Conservation (phyloP, 2,888 invertebrate genomes). For the Calephelis perditalis region DNA sequence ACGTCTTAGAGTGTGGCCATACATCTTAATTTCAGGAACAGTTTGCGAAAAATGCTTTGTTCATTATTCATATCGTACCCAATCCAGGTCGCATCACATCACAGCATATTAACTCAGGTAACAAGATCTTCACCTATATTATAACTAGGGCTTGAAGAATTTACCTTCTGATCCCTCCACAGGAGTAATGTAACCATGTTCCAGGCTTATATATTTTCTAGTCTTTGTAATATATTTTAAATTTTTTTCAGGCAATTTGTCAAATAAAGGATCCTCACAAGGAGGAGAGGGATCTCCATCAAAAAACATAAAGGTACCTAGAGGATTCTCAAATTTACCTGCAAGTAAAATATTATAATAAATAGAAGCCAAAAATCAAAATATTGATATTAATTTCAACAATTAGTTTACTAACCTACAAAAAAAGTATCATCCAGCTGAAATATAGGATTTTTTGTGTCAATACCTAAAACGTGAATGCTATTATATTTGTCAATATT, state of each 20-base stretch:
- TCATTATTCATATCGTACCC: too few relatives aligned
- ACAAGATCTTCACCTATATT: too few relatives aligned
- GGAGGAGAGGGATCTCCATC: conserved; percentile 76
- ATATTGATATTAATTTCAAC: background rate
- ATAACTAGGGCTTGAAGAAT: background rate
- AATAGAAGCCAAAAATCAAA: background rate
- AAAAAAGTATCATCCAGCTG: conserved; percentile 83
- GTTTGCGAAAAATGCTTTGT: too few relatives aligned
- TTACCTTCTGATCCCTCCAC: conserved; percentile 48
- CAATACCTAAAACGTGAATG: conserved; percentile 79
- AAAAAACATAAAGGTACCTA: conserved; percentile 88
- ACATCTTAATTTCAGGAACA: too few relatives aligned
- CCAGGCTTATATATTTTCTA: conserved; percentile 81
- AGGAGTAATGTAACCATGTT: conserved; percentile 80
- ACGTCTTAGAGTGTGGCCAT: too few relatives aligned
- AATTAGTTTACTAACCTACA: conserved; percentile 53
- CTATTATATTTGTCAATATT: conserved; percentile 69
- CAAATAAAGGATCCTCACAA: conserved; percentile 71
- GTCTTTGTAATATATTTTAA: conserved; percentile 81
- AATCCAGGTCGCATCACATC: too few relatives aligned
- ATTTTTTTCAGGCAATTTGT: conserved; percentile 72
- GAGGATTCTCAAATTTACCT: conserved; percentile 82
- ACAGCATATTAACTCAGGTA: too few relatives aligned
- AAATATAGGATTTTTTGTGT: conserved; percentile 80
- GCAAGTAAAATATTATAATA: conserved; percentile 18